Evolutionary conservation across 2,888 invertebrate genomes (phyloP).

Genomic region (Phrixothrix hirtus): DNA sequence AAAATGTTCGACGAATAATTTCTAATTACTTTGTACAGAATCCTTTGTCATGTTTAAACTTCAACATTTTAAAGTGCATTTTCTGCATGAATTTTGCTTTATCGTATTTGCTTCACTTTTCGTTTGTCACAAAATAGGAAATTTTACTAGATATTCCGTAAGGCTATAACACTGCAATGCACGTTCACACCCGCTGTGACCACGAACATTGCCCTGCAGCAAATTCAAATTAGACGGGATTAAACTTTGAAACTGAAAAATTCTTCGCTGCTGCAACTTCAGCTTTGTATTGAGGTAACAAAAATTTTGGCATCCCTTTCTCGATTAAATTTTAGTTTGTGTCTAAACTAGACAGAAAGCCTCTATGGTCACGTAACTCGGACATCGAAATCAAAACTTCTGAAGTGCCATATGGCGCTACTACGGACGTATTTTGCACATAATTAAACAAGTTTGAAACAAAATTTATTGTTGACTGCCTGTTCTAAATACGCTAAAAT

Average conservation of each 20-base stretch:
- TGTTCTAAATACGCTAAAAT: slow-evolving; percentile 9
- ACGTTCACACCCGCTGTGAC: slow-evolving; percentile 19
- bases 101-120: neutral
- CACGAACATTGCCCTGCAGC: slow-evolving; percentile 9
- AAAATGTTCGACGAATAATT: no score
- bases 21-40: neutral
- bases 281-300: slow-evolving; percentile 18
- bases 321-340: slow-evolving; percentile 16
- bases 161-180: slow-evolving; percentile 17
- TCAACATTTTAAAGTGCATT: neutral
- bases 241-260: slow-evolving; percentile 8
- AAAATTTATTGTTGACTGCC: slow-evolving; percentile 18
- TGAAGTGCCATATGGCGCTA: slow-evolving; percentile 28
- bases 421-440: slow-evolving; percentile 28
- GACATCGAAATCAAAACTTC: slow-evolving; percentile 30
- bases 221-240: slow-evolving; percentile 14
- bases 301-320: slow-evolving; percentile 9
- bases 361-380: slow-evolving; percentile 27
- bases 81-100: neutral
- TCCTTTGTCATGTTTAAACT: neutral
- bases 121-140: neutral
- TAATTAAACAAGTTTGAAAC: slow-evolving; percentile 29
- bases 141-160: slow-evolving; percentile 4
- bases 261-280: slow-evolving; percentile 7
- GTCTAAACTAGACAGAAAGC: slow-evolving; percentile 18